These are phyloP conservation scores for Ectemnius cavifrons DNA, from an alignment of 2,888 invertebrate species.

Conservation along the genomic window DNA sequence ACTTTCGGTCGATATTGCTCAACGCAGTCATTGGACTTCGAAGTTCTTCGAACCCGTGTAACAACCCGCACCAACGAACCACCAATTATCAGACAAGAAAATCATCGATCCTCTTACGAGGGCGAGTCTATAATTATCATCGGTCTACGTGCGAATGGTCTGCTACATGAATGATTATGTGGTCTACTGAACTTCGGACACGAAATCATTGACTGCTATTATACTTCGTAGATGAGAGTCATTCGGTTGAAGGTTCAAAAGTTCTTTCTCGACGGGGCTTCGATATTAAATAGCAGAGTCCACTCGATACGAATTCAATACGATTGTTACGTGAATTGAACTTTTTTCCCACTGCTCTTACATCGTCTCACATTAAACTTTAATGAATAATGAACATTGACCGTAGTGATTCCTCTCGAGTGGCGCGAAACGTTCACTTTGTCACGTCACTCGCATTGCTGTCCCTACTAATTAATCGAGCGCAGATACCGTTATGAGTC, in stretches of 20 bases:
- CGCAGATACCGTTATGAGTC: slow-evolving; percentile 8
- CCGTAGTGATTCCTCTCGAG: slow-evolving; percentile 62
- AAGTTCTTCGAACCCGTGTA: slow-evolving; percentile 7
- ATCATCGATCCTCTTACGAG: too few species aligned
- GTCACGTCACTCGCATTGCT: slow-evolving; percentile 17
- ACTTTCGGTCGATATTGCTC: slow-evolving; percentile 32
- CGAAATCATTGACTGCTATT: too few species aligned
- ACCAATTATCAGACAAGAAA: too few species aligned
- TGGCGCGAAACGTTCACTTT: slow-evolving; percentile 18
- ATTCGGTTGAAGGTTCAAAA: too few species aligned
- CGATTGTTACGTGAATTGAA: background rate
- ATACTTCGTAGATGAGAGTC: too few species aligned
- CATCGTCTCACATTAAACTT: slow-evolving; percentile 1
- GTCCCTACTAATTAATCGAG: slow-evolving; percentile 24
- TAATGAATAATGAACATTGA: slow-evolving; percentile 59
- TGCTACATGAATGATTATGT: too few species aligned
- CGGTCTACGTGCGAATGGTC: too few species aligned
- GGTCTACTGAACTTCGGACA: too few species aligned
- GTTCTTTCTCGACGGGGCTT: too few species aligned
- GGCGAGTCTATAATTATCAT: too few species aligned
- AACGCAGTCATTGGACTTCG: slow-evolving; percentile 10
- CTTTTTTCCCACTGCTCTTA: background rate
- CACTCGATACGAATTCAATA: too few species aligned
- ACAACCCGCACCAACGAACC: slow-evolving; percentile 7
- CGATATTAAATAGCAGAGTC: too few species aligned